A percentile compares a stretch with the other conserved stretches of the same genome.
These are phyloP conservation scores for Corythoichthys haematopterus DNA, from an alignment of 2,113 vertebrate genomes.

Conservation along the genomic window DNA sequence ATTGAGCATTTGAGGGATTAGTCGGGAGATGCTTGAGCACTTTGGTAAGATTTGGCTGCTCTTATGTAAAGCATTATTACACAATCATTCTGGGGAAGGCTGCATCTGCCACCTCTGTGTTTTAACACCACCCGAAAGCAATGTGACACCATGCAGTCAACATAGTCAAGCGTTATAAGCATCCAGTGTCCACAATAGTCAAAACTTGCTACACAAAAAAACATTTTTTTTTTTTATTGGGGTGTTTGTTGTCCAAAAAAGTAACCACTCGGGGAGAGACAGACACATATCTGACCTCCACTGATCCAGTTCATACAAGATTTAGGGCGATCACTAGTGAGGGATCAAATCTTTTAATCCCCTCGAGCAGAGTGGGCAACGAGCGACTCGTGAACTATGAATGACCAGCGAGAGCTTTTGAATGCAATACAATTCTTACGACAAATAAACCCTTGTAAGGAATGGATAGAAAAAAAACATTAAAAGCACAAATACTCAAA, in stretches of 20 bases:
- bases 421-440: neutral
- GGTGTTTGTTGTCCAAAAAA: constrained; percentile 4
- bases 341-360: constrained; percentile 61
- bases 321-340: constrained; percentile 49
- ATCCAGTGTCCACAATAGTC: neutral
- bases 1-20: constrained; percentile 31
- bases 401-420: neutral
- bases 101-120: constrained; percentile 39
- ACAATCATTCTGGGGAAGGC: constrained; percentile 52
- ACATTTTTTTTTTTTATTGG: neutral
- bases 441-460: neutral
- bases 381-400: neutral
- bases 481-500: neutral
- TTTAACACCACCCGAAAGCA: constrained; percentile 4
- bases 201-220: neutral
- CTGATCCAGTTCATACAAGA: constrained; percentile 36
- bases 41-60: constrained; percentile 33
- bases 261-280: constrained; percentile 24
- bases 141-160: constrained; percentile 23
- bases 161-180: constrained; percentile 3
- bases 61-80: constrained; percentile 59
- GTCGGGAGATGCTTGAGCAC: constrained; percentile 47
- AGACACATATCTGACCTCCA: constrained; percentile 3
- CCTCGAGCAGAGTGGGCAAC: neutral
- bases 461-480: neutral